Evolutionary conservation across 2,797 vertebrate species (phyloP).

Genomic region (Girardinus metallicus): DNA sequence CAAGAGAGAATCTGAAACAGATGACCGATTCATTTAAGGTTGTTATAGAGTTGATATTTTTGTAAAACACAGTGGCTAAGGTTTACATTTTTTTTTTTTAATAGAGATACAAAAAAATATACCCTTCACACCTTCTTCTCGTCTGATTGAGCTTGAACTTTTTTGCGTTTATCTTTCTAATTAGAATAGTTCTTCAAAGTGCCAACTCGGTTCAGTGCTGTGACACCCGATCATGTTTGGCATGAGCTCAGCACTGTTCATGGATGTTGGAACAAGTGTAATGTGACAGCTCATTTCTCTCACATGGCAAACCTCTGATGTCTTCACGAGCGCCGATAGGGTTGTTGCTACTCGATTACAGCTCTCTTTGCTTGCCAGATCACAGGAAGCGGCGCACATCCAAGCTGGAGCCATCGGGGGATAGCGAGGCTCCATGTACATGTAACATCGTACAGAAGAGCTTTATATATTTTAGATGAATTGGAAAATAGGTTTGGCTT

Average conservation of each 20-base stretch:
- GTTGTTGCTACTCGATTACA: constrained; percentile 70
- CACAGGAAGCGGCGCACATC: constrained; percentile 28
- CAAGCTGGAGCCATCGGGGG: constrained; percentile 13
- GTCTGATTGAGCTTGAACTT: no score
- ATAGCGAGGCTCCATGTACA: background rate
- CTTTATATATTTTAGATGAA: no score
- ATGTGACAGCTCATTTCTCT: constrained; percentile 80
- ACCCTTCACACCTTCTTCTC: background rate
- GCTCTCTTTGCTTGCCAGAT: constrained; percentile 45
- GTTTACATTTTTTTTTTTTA: background rate
- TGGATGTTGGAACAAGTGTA: constrained; percentile 83
- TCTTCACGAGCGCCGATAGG: constrained; percentile 46
- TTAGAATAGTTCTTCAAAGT: no score
- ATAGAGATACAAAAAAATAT: constrained; percentile 3
- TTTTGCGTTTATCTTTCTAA: no score
- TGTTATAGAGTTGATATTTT: background rate
- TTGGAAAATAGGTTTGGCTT: no score
- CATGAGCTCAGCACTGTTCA: constrained; percentile 68
- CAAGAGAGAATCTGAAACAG: background rate
- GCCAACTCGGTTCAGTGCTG: no score
- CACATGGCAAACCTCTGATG: constrained; percentile 71
- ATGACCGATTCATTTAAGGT: background rate
- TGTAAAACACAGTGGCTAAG: background rate
- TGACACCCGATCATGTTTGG: constrained; percentile 78
- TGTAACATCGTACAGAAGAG: no score